Base-by-base conservation (phyloP, 2,888 invertebrate species). In the Heliconius charithonia region DNA sequence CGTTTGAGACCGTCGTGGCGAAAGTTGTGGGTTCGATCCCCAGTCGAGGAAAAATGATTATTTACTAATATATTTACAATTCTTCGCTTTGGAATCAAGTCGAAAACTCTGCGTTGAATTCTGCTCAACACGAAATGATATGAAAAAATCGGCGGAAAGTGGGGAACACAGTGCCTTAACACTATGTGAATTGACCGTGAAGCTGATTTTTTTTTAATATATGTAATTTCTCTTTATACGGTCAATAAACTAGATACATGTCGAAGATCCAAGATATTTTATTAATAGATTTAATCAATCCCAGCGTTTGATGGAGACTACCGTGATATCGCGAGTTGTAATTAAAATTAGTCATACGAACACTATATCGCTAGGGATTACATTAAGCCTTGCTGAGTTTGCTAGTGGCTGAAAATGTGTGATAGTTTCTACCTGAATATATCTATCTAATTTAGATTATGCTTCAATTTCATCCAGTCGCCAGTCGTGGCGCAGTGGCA, bases 271-370 rank as follows among this genome's bases (percentile, higher is more conserved):
- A 37, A 72, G 32, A n/a, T 72, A 72, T 72, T 72, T 72, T 72
- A 72, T 59, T 72, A 59, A 59, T 59, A 59, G n/a, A 9, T 59
- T 72, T 72, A 72, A 59, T 56, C 59, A 72, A 63, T 74, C 41
- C 45, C 27, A 41, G 27, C 25, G 12, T 74, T 74, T 63, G 19
- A 63, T 41, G 59, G 10, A 25, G 16, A 37, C 32, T 62, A 22
- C 45, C 41, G 41, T 63, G 74, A 74, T 63, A 41, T 74, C 27
- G 63, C 22, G 63, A 63, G 25, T 63, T 62, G 41, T 74, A 74
- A 74, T 74, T 74, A 63, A 74, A 74, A 74, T 74, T 63, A 74
- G 37, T 74, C 41, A 45, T 45, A 74, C 63, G 37, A 37, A 74
- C 59, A 45, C 27, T 27, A 29, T 74, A 32, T 37, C 56, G 56